Evolutionary conservation across 2,888 invertebrate species (phyloP).

Genomic region (Nebria salina): DNA sequence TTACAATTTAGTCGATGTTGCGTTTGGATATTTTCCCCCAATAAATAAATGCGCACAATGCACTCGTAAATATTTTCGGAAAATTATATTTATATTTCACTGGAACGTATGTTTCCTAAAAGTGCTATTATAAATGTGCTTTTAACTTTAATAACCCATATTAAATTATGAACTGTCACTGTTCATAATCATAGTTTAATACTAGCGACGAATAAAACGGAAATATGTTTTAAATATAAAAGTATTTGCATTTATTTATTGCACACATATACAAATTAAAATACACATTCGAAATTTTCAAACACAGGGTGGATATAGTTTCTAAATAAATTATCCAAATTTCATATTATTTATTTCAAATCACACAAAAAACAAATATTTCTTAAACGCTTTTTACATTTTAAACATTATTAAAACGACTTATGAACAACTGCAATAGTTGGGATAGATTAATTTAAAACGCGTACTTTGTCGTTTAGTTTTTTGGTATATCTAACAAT

Average conservation of each 20-base stretch:
- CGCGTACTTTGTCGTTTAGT: too few species aligned
- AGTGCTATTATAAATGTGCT: constrained; percentile 33
- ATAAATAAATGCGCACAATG: not conserved
- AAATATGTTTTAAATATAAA: constrained; percentile 43
- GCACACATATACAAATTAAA: constrained; percentile 34
- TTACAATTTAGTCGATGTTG: not conserved
- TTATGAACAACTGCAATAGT: too few species aligned
- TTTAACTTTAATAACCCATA: constrained; percentile 34
- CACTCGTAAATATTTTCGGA: constrained; percentile 38
- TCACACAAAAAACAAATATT: too few species aligned
- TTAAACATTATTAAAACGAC: too few species aligned
- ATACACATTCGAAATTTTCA: constrained; percentile 7
- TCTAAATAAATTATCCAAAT: too few species aligned
- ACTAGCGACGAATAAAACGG: constrained; percentile 36
- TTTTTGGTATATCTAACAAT: too few species aligned
- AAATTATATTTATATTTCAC: constrained; percentile 41
- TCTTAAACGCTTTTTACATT: too few species aligned
- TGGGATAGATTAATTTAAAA: too few species aligned
- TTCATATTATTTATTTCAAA: too few species aligned
- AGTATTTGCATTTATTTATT: constrained; percentile 30
- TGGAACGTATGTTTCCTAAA: constrained; percentile 38
- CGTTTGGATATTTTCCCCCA: not conserved
- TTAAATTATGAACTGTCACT: constrained; percentile 39
- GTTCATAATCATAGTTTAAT: constrained; percentile 41
- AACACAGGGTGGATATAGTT: not conserved